These are phyloP conservation scores for Agrochola circellaris DNA, from an alignment of 2,888 invertebrate species.

Conservation along the genomic window DNA sequence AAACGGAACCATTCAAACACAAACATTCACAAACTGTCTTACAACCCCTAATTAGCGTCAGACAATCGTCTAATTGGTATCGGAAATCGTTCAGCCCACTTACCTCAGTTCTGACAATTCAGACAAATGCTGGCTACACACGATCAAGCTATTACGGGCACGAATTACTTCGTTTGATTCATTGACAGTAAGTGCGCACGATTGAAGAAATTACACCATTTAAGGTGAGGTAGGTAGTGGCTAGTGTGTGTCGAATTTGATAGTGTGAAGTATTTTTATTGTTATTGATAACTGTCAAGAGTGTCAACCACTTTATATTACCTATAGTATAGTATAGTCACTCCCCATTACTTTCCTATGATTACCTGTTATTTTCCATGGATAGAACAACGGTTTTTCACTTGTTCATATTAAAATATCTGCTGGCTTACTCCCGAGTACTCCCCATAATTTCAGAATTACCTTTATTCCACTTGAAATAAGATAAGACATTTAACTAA, in stretches of 20 bases:
- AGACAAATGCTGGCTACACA: slow-evolving; percentile 39
- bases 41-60: slow-evolving; percentile 48
- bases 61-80: slow-evolving; percentile 39
- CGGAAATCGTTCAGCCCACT: slow-evolving; percentile 45
- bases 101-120: slow-evolving; percentile 34
- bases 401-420: not conserved
- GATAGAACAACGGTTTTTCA: not conserved
- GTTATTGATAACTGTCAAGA: too few relatives aligned
- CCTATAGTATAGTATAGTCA: too few relatives aligned
- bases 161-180: slow-evolving; percentile 45
- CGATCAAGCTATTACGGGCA: slow-evolving; percentile 53
- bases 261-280: not conserved
- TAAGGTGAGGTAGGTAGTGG: slow-evolving; percentile 5
- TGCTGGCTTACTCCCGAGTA: not conserved
- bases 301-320: too few relatives aligned
- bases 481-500: too few relatives aligned
- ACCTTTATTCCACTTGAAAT: too few relatives aligned
- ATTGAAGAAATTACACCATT: slow-evolving; percentile 40
- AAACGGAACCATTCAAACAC: not conserved
- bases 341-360: not conserved
- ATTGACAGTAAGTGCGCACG: slow-evolving; percentile 55
- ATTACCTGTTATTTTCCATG: too few relatives aligned
- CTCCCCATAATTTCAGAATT: not conserved
- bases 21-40: slow-evolving; percentile 29
- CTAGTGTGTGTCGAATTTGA: slow-evolving; percentile 1